Base-by-base conservation (phyloP, 2,888 invertebrate species). In the Ormyrus nitidulus region DNA sequence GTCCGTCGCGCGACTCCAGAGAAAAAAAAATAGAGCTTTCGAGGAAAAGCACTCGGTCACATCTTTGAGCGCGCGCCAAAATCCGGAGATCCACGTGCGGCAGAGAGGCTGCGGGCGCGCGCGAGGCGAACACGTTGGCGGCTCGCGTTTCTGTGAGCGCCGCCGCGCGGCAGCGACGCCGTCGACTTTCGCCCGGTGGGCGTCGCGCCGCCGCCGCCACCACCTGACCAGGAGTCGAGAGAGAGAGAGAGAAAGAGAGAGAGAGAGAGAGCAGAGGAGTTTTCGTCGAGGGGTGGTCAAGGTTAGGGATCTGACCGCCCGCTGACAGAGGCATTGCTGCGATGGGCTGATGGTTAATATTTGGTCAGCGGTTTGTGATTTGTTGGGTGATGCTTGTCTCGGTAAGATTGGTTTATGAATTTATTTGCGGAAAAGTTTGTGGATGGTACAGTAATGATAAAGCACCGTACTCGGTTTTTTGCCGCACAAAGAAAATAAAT, bases 81-180 rank as follows among this genome's bases (percentile, higher is more conserved):
- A 4, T 34, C 4, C 34, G 34, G 34, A 34, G 34, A 34, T 34
- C 34, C 69, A 69, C 69, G 69, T 69, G 69, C 46, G n/a, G n/a
- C 48, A 7, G 13, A 7, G 13, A 48, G 44, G 56, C 53, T 11
- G 7, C 13, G 80, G 79, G 73, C 68, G 83, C 79, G 73, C 84
- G 82, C 88, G 89, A 88, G 85, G 86, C 83, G 86, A 81, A 84
- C 88, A 83, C 86, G 84, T 81, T 87, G 88, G 84, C 83, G 88
- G 86, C 87, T 85, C 88, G 87, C 87, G 88, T 85, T 88, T 85
- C 86, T 88, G 87, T 89, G 89, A 86, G 82, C 85, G 80, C 70
- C 78, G 76, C 78, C 68, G 83, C 84, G 84, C 80, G 80, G 76
- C 84, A 82, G 84, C 80, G 81, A 76, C 83, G 83, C 84, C 82